phyloP scores from a whole-genome alignment of 2,888 invertebrate genomes.

The Cinara cedri region DNA sequence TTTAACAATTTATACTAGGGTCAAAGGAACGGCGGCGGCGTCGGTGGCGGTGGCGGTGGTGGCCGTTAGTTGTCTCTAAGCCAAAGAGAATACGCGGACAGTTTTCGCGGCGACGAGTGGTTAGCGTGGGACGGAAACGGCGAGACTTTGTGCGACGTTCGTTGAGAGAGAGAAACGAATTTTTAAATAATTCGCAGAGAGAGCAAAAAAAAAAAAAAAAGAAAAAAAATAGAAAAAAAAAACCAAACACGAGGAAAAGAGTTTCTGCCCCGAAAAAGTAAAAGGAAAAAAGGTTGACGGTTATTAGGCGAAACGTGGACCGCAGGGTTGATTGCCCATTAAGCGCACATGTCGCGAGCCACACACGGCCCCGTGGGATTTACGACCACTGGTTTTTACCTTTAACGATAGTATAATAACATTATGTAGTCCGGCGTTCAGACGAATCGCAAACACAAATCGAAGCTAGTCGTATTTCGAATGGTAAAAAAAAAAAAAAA shows the following conservation, averaged over 20 bases:
- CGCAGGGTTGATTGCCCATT: background rate
- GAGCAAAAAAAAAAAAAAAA: too few relatives aligned
- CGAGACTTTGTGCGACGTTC: background rate
- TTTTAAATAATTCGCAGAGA: slow-evolving; percentile 14
- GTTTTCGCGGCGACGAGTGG: background rate
- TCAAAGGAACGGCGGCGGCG: slow-evolving; percentile 7
- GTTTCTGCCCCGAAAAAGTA: background rate
- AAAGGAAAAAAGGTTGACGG: background rate
- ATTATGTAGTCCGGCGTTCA: too few relatives aligned
- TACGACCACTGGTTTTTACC: background rate
- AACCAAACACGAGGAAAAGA: background rate
- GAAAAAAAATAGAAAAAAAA: background rate
- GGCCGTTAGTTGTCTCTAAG: background rate
- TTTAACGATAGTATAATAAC: too few relatives aligned
- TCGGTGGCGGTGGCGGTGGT: too few relatives aligned
- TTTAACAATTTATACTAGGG: slow-evolving; percentile 11
- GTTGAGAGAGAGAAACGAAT: background rate
- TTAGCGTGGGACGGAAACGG: too few relatives aligned
- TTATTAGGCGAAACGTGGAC: background rate
- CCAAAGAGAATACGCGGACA: background rate
- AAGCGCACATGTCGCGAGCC: background rate
- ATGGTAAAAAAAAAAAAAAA: too few relatives aligned
- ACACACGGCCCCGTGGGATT: background rate
- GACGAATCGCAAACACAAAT: too few relatives aligned
- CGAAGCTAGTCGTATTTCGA: too few relatives aligned